Evolutionary conservation across 1,140 invertebrate genomes (phyloP), one percentile per base, ranked within the genome.

Genomic region (Spodoptera frugiperda): DNA sequence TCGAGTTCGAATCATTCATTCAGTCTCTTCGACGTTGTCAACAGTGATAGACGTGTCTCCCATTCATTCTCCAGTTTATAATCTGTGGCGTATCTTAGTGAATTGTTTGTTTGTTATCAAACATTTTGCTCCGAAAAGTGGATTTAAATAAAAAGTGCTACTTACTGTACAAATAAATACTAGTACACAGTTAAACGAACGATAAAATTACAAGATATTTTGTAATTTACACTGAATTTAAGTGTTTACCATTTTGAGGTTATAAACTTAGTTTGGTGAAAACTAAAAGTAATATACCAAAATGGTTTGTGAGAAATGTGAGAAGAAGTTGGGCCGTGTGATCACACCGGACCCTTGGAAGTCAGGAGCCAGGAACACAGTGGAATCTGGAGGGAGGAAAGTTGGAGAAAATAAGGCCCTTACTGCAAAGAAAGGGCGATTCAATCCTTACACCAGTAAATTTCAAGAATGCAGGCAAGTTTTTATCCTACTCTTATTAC

Each of bases 311-410:
- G 97, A 98, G 19, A 98, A 98, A 84, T 98, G 98, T 94, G 97
- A 99, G 84, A 98, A 98, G 87, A 99, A 98, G 92, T 94, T 98
- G 9, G 96, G 97, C 0, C 96, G 94, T 55, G 93, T 95, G 0
- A 98, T 98, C 57, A 99, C 98, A 0, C 98, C 98, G n/a, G 98
- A 99, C 95, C 97, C 98, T 49, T 99, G 98, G 98, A 99, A 99
- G 94, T 95, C 96, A 21, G 98, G 98, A 15, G 98, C 98, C 2
- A 95, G 98, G 81, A 98, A 99, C 86, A 98, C 97, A 4, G 97
- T 96, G 21, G 98, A 97, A 92, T 96, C 95, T 79, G 98, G 96
- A 53, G 98, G 98, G 0, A 94, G 98, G 76, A 98, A 97, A 95
- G 95, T 98, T 49, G 97, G 96, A 67, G 98, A 99, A 95, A 99